These are phyloP conservation scores for Archaeoteleia sp. DNA, from an alignment of 2,888 invertebrate genomes.

Conservation along the genomic window DNA sequence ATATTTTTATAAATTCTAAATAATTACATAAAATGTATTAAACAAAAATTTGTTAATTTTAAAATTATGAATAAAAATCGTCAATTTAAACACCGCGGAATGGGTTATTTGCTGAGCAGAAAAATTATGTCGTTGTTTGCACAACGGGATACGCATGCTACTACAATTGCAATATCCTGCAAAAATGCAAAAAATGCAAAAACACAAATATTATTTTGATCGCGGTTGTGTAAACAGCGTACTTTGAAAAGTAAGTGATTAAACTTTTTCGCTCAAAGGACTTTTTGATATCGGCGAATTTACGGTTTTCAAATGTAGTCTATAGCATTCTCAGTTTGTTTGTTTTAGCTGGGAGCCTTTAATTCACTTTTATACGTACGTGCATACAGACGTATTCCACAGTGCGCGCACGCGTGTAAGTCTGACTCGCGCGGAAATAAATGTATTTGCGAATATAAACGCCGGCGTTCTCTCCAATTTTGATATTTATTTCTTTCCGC, in stretches of 20 bases:
- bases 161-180: too few relatives aligned
- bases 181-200: too few relatives aligned
- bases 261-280: slow-evolving; percentile 17
- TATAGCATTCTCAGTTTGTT: slow-evolving; percentile 35
- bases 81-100: neutral
- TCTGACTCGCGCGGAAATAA: slow-evolving; percentile 28
- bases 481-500: slow-evolving; percentile 27
- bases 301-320: slow-evolving; percentile 35
- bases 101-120: too few relatives aligned
- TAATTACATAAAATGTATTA: too few relatives aligned
- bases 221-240: slow-evolving; percentile 1
- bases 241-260: slow-evolving; percentile 32
- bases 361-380: slow-evolving; percentile 39
- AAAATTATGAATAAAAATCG: slow-evolving; percentile 16
- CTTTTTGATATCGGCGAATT: slow-evolving; percentile 32
- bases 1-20: too few relatives aligned
- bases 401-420: slow-evolving; percentile 32
- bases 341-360: slow-evolving; percentile 36
- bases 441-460: slow-evolving; percentile 29
- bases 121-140: too few relatives aligned
- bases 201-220: too few relatives aligned
- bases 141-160: too few relatives aligned
- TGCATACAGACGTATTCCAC: slow-evolving; percentile 17
- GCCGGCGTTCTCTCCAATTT: slow-evolving; percentile 15
- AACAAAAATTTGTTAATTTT: too few relatives aligned